These are phyloP conservation scores for Eidolon helvum DNA, from an alignment of 2,113 vertebrate genomes.

Conservation along the genomic window DNA sequence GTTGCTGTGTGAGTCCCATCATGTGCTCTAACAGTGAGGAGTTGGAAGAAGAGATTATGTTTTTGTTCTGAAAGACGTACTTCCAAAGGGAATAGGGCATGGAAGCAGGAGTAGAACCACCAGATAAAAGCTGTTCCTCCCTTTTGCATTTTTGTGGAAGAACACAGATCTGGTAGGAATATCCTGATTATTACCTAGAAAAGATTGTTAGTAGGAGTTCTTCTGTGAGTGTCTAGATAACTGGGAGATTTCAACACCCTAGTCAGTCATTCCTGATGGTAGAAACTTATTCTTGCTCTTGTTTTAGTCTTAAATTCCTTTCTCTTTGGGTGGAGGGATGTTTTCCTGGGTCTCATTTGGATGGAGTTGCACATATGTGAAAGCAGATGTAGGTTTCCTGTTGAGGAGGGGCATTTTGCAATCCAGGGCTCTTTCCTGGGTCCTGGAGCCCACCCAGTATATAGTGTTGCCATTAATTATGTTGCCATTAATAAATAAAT, in stretches of 20 bases:
- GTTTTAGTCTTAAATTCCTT: background rate
- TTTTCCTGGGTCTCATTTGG: background rate
- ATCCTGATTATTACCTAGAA: background rate
- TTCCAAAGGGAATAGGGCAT: background rate
- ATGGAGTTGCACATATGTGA: background rate
- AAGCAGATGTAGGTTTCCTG: background rate
- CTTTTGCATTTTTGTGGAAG: background rate
- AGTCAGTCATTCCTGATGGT: background rate
- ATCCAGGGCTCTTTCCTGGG: background rate
- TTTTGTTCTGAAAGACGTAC: background rate
- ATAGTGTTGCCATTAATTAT: conserved; percentile 11
- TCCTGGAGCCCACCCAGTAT: background rate
- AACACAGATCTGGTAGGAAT: background rate
- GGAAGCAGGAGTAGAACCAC: background rate
- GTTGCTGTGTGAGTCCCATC: background rate
- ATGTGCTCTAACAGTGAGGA: background rate
- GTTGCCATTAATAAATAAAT: background rate
- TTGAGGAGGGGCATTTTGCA: background rate
- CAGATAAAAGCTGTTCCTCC: background rate
- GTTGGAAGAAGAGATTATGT: background rate
- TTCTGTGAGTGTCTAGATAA: background rate
- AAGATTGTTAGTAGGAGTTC: background rate
- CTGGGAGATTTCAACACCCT: background rate
- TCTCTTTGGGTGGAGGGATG: background rate
- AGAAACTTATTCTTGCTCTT: background rate